Percentiles rank a stretch among this genome's conserved stretches.
These are phyloP conservation scores for Caenorhabditis sp. DNA, from an alignment of 2,888 invertebrate genomes.

Conservation along the genomic window DNA sequence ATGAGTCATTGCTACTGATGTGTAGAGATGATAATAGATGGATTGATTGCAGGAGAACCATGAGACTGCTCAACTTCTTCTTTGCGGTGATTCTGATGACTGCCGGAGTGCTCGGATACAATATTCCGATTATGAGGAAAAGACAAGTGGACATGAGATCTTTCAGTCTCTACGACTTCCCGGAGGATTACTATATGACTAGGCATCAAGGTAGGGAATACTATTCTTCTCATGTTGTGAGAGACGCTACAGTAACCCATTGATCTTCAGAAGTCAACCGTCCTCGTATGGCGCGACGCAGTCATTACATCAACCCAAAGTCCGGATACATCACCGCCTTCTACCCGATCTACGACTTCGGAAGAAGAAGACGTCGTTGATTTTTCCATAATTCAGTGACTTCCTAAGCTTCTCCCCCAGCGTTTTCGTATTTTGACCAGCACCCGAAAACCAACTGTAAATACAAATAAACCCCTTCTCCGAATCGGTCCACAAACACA, in stretches of 20 bases:
- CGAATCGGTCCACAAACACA: constrained; percentile 36
- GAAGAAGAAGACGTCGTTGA: constrained; percentile 36
- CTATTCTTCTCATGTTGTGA: constrained; percentile 9
- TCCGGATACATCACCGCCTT: constrained; percentile 41
- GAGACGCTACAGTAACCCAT: no score
- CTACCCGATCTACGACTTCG: constrained; percentile 39
- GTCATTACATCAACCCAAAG: constrained; percentile 42
- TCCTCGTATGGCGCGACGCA: constrained; percentile 32
- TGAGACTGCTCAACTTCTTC: background rate
- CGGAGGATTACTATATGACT: constrained; percentile 31
- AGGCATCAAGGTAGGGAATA: constrained; percentile 22
- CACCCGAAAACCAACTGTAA: constrained; percentile 11
- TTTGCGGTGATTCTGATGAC: background rate
- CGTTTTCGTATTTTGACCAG: constrained; percentile 54
- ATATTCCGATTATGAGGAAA: constrained; percentile 24
- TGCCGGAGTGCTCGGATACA: constrained; percentile 13
- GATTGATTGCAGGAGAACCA: background rate
- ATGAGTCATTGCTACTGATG: constrained; percentile 45
- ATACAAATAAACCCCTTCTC: constrained; percentile 31
- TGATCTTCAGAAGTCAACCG: no score
- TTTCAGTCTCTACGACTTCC: constrained; percentile 42
- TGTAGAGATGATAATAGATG: no score
- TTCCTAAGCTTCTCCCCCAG: background rate
- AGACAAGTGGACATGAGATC: constrained; percentile 44
- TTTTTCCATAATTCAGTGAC: no score